Percentiles rank a stretch among this genome's conserved stretches.
Conservation (phyloP, 2,888 invertebrate species). For the Iselma pallidipennis region DNA sequence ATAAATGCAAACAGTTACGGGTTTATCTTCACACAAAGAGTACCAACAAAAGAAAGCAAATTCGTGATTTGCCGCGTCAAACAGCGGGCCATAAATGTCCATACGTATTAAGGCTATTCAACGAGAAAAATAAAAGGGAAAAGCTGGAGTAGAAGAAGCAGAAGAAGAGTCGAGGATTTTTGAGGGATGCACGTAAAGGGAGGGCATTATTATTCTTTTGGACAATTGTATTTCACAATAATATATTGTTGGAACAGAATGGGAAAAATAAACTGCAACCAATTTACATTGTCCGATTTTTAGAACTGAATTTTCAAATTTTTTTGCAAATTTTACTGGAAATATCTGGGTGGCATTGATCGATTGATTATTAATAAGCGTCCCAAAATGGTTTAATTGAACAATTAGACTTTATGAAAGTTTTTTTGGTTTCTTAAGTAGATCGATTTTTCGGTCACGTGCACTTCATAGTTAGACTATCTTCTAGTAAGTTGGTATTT, state of each 20-base stretch:
- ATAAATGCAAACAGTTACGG: slow-evolving; percentile 51
- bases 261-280: slow-evolving; percentile 16
- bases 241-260: slow-evolving; percentile 17
- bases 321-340: not conserved
- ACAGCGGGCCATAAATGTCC: slow-evolving; percentile 50
- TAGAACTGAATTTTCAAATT: not conserved
- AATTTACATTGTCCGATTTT: slow-evolving; percentile 18
- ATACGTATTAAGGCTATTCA: slow-evolving; percentile 45
- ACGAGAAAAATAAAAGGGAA: slow-evolving; percentile 7
- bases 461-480: slow-evolving; percentile 19
- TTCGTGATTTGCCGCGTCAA: slow-evolving; percentile 52
- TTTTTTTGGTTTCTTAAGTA: not conserved
- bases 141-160: slow-evolving; percentile 20
- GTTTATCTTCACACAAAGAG: slow-evolving; percentile 45
- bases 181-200: slow-evolving; percentile 11
- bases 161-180: slow-evolving; percentile 5
- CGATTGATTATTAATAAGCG: not conserved
- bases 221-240: slow-evolving; percentile 11
- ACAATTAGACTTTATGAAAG: not conserved
- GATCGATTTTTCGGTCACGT: slow-evolving; percentile 15
- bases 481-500: slow-evolving; percentile 36
- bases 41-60: slow-evolving; percentile 50
- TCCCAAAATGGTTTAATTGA: slow-evolving; percentile 7
- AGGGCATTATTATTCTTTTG: slow-evolving; percentile 9
- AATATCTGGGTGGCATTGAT: slow-evolving; percentile 3